Evolutionary conservation across 2,113 vertebrate species (phyloP).

Genomic region (Alethe castanea): DNA sequence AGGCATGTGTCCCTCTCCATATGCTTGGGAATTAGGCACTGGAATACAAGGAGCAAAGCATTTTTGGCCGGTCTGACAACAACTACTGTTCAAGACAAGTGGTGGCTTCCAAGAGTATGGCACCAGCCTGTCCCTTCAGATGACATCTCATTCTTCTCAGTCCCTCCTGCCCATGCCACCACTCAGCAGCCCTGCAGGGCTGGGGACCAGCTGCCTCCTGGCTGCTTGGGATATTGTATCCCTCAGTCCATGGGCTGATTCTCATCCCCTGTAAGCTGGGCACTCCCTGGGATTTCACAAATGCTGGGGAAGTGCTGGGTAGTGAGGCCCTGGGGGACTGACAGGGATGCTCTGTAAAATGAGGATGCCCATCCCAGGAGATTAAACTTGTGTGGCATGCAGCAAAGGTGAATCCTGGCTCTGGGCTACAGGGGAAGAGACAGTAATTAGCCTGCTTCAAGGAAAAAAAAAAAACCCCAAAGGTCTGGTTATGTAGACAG

Average conservation of each 20-base stretch:
- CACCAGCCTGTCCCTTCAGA: neutral
- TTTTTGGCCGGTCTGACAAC: neutral
- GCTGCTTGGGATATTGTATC: neutral
- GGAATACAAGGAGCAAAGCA: neutral
- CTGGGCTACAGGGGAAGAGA: neutral
- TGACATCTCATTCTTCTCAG: neutral
- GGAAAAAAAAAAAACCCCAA: neutral
- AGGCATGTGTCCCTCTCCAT: accelerated
- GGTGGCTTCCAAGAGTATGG: neutral
- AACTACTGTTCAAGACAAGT: neutral
- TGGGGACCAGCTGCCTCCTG: accelerated
- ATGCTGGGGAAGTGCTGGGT: neutral
- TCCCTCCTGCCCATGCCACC: neutral
- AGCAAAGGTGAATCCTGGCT: neutral
- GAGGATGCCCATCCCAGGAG: neutral
- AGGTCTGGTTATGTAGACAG: neutral
- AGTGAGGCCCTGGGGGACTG: too few relatives aligned
- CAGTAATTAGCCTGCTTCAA: neutral
- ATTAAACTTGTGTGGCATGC: neutral
- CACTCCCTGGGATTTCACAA: neutral
- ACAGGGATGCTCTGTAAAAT: accelerated
- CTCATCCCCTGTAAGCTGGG: accelerated
- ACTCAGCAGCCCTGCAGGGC: neutral
- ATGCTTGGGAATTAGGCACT: neutral
- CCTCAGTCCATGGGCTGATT: neutral